Evolutionary conservation across 2,888 invertebrate genomes (phyloP).

Genomic region (Acleris holmiana): DNA sequence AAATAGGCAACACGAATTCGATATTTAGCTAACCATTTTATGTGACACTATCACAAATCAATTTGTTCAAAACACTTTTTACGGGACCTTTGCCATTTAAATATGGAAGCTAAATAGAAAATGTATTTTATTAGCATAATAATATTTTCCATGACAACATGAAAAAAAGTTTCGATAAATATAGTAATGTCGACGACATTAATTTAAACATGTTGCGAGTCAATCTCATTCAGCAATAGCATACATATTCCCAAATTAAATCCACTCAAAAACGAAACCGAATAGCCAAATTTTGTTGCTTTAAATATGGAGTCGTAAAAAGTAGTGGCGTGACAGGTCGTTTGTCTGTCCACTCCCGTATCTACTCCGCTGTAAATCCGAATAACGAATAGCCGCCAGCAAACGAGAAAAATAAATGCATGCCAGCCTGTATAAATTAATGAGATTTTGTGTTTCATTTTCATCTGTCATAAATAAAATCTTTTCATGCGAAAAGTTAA

Average conservation of each 20-base stretch:
- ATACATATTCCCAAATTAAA: neutral
- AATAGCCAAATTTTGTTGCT: conserved; percentile 17
- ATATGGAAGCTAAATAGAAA: too few relatives aligned
- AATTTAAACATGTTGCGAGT: too few relatives aligned
- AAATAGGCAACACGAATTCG: too few relatives aligned
- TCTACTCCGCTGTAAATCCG: conserved; percentile 27
- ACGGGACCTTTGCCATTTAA: too few relatives aligned
- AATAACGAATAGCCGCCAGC: conserved; percentile 24
- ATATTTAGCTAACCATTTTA: too few relatives aligned
- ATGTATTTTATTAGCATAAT: too few relatives aligned
- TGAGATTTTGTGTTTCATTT: conserved; percentile 21
- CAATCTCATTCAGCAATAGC: too few relatives aligned
- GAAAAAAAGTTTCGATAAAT: too few relatives aligned
- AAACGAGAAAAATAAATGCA: conserved; percentile 29
- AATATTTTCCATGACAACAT: too few relatives aligned
- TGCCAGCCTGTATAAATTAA: conserved; percentile 9
- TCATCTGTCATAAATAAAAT: conserved; percentile 6
- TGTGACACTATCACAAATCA: too few relatives aligned
- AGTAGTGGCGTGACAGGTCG: conserved; percentile 34
- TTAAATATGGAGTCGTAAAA: conserved; percentile 20
- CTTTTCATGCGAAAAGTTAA: conserved; percentile 1
- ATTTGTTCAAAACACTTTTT: too few relatives aligned
- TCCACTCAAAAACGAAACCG: conserved; percentile 5
- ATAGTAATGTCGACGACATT: too few relatives aligned
- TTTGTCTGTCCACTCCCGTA: conserved; percentile 31